Evolutionary conservation across 2,113 vertebrate genomes (phyloP).

Genomic region (Nicator chloris): DNA sequence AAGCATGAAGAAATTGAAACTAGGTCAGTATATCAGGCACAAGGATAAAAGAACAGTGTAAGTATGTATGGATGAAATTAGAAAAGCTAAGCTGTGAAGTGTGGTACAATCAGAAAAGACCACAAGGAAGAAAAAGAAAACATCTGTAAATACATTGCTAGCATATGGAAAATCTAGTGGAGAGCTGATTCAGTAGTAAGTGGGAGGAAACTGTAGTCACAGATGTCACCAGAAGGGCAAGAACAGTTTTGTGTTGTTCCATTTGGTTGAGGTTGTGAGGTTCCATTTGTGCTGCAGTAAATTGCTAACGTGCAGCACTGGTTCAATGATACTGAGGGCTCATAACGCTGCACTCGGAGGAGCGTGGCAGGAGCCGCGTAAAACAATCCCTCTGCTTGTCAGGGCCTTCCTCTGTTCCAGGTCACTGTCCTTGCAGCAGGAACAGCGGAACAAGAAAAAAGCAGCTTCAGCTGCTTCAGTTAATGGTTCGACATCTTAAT

Average conservation of each 20-base stretch:
- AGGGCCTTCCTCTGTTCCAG: not conserved
- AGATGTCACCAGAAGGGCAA: not conserved
- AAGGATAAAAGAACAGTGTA: slow-evolving; percentile 39
- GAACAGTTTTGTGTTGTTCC: not conserved
- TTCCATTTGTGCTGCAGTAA: too few species aligned
- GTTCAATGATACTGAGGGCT: not conserved
- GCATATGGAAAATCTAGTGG: not conserved
- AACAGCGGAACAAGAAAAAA: not conserved
- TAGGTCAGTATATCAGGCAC: slow-evolving; percentile 57
- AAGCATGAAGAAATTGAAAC: slow-evolving; percentile 34
- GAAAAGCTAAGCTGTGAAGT: not conserved
- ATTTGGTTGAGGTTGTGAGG: not conserved
- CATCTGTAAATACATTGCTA: not conserved
- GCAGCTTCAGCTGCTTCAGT: not conserved
- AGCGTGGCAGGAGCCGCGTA: not conserved
- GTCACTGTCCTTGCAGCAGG: not conserved
- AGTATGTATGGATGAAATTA: not conserved
- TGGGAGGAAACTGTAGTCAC: not conserved
- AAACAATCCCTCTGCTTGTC: not conserved
- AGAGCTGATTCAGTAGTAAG: not conserved
- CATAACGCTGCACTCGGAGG: not conserved
- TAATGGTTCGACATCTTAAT: not conserved
- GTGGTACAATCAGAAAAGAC: not conserved
- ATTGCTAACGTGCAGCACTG: not conserved
- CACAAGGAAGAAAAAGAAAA: not conserved